Evolutionary conservation across 2,888 invertebrate genomes (phyloP).

Genomic region (Tetrapedia diversipes): DNA sequence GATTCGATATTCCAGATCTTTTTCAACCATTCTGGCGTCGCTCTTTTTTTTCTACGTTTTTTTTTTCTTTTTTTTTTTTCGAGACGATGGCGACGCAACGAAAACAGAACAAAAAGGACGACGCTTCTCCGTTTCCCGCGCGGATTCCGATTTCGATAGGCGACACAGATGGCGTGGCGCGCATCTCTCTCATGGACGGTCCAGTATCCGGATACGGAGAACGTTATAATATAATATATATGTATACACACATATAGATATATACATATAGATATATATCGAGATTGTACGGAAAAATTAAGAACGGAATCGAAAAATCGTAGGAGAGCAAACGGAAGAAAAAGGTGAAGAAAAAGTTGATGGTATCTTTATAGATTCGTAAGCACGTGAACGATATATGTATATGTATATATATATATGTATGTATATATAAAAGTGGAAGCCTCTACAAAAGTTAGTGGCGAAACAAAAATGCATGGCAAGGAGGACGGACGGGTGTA

Average conservation of each 20-base stretch:
- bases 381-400: constrained; percentile 39
- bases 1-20: too few relatives aligned
- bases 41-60: background rate
- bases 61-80: background rate
- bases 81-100: background rate
- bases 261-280: too few relatives aligned
- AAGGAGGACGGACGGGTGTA: too few relatives aligned
- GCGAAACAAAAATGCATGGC: constrained; percentile 54
- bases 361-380: constrained; percentile 21
- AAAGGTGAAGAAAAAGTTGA: constrained; percentile 33
- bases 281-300: constrained; percentile 35
- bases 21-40: too few relatives aligned
- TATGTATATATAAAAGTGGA: too few relatives aligned
- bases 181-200: constrained; percentile 72
- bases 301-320: constrained; percentile 9
- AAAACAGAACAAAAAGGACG: background rate
- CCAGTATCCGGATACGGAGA: constrained; percentile 73
- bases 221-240: too few relatives aligned
- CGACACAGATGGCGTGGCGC: too few relatives aligned
- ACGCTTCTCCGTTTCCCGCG: too few relatives aligned
- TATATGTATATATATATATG: too few relatives aligned
- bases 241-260: too few relatives aligned
- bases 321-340: constrained; percentile 18
- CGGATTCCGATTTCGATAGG: background rate
- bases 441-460: constrained; percentile 49